Evolutionary conservation across 2,888 invertebrate genomes (phyloP).

Genomic region (Heptascelio sp.): DNA sequence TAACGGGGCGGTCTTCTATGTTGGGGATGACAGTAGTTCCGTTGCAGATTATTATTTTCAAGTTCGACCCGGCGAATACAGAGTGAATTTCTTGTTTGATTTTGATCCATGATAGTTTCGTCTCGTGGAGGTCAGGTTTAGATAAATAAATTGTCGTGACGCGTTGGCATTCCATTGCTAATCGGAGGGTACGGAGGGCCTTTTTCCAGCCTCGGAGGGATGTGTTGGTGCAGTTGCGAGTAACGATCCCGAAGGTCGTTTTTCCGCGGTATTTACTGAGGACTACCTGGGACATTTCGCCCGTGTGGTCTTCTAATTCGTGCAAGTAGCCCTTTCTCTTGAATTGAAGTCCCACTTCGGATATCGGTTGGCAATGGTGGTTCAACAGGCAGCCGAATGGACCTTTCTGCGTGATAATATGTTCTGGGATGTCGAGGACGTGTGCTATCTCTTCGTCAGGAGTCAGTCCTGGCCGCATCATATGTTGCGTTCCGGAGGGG

Average conservation of each 20-base stretch:
- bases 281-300: neutral
- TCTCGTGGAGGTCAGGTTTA: no score
- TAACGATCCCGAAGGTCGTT: neutral
- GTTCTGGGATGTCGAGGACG: neutral
- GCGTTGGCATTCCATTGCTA: no score
- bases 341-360: neutral
- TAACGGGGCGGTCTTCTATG: no score
- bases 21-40: no score
- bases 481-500: no score
- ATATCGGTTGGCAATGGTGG: neutral
- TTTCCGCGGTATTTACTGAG: neutral
- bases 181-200: neutral
- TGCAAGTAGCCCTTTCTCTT: neutral
- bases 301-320: neutral
- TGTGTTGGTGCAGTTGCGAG: neutral
- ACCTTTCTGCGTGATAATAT: neutral
- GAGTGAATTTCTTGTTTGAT: no score
- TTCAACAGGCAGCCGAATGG: neutral
- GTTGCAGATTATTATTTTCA: no score
- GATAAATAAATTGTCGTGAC: no score
- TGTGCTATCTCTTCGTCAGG: neutral
- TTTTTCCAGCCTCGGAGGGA: neutral
- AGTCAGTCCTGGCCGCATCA: no score
- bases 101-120: no score
- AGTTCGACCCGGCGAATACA: no score